Base-by-base conservation (phyloP, 1,140 invertebrate species). In the Pectinophora gossypiella region DNA sequence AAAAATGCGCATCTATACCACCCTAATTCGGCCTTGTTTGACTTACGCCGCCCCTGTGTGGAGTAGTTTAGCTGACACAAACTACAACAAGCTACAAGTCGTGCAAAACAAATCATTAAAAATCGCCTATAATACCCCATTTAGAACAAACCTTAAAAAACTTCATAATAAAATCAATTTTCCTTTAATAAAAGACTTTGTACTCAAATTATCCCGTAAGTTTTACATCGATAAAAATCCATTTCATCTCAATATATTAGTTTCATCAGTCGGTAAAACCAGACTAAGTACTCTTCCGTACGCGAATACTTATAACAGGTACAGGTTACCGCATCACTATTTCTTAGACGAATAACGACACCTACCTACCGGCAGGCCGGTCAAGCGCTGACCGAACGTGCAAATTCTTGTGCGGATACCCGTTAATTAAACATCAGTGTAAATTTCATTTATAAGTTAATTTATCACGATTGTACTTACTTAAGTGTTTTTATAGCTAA, bases 311-410 rank as follows among this genome's bases (percentile, higher is more conserved):
- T 45, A 45, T 18, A 19, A 21, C 12, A 19, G 19, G 19, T 45
- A 45, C 20, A 12, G 19, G 12, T 45, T 45, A 45, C 43, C 43
- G 18, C 43, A 45, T 45, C 43, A 45, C 43, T 45, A 45, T 22
- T 19, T 45, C 9, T 19, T 45, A 6, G 12, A 19, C 2, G 43
- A 40, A 3, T 32, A 32, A 32, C 27, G 1, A 32, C 9, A n/a
- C 9, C 9, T 1, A 2, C n/a, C 27, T 9, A 32, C 9, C 27
- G 27, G 9, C 27, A 9, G 27, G 27, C n/a, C 27, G 27, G n/a
- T 32, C 27, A n/a, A n/a, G n/a, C n/a, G n/a, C n/a, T n/a, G n/a
- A n/a, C n/a, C n/a, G n/a, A n/a, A n/a, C n/a, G n/a, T n/a, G n/a
- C n/a, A n/a, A n/a, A n/a, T n/a, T n/a, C n/a, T n/a, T n/a, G n/a